Base-by-base conservation (phyloP, 2,888 invertebrate species). In the Geophilus truncorum region DNA sequence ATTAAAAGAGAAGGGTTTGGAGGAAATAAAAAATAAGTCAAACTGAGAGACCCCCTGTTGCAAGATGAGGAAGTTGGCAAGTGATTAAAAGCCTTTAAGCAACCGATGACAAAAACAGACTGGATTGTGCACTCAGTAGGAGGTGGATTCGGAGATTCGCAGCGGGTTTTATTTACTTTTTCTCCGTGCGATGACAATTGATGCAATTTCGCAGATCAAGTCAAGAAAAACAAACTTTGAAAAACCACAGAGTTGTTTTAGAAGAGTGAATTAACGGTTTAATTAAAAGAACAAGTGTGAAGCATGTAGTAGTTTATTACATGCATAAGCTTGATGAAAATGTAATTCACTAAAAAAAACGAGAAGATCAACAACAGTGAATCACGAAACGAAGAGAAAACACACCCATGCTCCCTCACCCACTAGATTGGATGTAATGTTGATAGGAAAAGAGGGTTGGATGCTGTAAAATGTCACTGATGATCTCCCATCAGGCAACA, bases 41-140 rank as follows among this genome's bases (percentile, higher is more conserved):
- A 70, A 70, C 70, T 28, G 70, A 70, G 70, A 70, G 70, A 70
- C 70, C 70, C 70, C 70, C 70, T 70, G 70, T 70, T 70, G 70
- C 5, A 45, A 70, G 70, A 70, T 70, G 70, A 70, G 70, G 70
- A 70, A 70, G 70, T 70, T 70, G 70, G 70, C 10, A 70, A 70
- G 70, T 70, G 70, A 70, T 70, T 70, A 70, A 70, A 70, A 70
- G 70, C 70, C 70, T 70, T 70, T 70, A 70, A 70, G 70, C 70
- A 70, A 70, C 70, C 28, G 70, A 70, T 70, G 70, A 70, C 70
- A 70, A 70, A 70, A 70, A 70, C 70, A 70, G 70, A 70, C 25
- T 70, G 70, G 25, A 70, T 70, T 70, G 70, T 70, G 23, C 28
- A 1, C 70, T 12, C 70, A 25, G 70, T 70, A 25, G 70, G 70